Percentiles rank a stretch among this genome's conserved stretches.
Conservation (phyloP, 2,113 vertebrate genomes). For the Tyto alba region DNA sequence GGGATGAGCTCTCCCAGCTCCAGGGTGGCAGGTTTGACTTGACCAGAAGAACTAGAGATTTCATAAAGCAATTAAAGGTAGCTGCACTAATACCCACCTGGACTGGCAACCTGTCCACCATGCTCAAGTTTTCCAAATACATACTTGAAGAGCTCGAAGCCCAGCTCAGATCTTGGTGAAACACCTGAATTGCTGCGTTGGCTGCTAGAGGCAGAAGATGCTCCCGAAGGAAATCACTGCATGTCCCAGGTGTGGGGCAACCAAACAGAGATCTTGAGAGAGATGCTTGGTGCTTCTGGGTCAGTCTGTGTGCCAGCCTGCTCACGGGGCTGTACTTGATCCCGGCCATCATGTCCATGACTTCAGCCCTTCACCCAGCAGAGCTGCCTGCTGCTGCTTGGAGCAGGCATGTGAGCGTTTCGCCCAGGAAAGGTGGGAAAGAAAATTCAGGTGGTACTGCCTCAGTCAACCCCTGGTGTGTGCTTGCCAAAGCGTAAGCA, state of each 20-base stretch:
- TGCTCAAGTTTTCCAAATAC: neutral
- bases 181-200: neutral
- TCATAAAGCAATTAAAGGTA: rapidly evolving
- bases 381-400: neutral
- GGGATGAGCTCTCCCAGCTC: neutral
- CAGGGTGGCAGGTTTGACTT: neutral
- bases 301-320: neutral
- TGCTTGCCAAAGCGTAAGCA: neutral
- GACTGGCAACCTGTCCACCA: neutral
- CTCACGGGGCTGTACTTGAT: neutral
- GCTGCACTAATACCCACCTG: neutral
- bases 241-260: neutral
- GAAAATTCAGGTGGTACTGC: neutral
- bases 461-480: rapidly evolving
- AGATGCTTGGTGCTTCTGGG: neutral
- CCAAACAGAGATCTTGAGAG: neutral
- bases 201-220: neutral
- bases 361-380: neutral
- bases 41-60: neutral
- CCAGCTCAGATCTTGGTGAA: neutral
- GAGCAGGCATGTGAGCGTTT: neutral
- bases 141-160: neutral
- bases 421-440: neutral
- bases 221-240: neutral
- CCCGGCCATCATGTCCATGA: neutral